These are phyloP conservation scores for Emydocephalus ijimae DNA, from an alignment of 2,113 vertebrate species.

Conservation along the genomic window DNA sequence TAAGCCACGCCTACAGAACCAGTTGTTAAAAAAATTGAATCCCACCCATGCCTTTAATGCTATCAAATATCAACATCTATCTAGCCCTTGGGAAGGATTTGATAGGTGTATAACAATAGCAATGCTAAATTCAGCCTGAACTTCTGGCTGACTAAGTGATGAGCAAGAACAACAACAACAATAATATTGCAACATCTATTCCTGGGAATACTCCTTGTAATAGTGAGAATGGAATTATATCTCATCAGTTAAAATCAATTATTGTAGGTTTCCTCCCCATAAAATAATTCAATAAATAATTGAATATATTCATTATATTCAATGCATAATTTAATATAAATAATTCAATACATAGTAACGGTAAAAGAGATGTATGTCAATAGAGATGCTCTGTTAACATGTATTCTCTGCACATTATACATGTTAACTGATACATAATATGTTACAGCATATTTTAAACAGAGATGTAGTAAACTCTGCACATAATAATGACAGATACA, in stretches of 20 bases:
- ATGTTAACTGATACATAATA: background rate
- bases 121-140: no score
- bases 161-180: background rate
- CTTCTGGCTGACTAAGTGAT: no score
- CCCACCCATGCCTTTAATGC: no score
- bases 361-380: background rate
- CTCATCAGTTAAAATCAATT: background rate
- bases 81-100: no score
- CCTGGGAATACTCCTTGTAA: background rate
- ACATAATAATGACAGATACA: background rate
- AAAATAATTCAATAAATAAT: background rate
- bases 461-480: background rate
- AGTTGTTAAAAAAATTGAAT: no score
- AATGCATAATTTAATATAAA: background rate
- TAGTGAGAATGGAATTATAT: background rate
- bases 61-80: no score
- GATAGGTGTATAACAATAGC: no score
- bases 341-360: background rate
- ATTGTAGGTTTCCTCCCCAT: background rate
- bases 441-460: background rate
- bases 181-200: background rate
- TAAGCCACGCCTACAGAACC: no score
- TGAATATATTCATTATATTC: background rate
- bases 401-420: background rate
- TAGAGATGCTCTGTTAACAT: background rate